phyloP scores from a whole-genome alignment of 2,113 vertebrate species.

The Ariopsis seemanni region DNA sequence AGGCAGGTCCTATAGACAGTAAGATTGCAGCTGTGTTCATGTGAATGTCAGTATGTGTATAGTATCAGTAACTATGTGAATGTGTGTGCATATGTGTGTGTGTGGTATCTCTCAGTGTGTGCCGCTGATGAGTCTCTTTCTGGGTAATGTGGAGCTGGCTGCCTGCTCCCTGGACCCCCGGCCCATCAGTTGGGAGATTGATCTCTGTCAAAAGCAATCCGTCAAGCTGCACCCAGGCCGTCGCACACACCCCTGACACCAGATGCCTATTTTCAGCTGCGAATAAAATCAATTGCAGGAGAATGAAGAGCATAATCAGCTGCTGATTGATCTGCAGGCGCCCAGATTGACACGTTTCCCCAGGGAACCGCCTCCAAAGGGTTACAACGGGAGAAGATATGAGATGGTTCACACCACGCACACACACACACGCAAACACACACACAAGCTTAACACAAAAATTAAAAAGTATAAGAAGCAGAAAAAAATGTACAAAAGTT shows the following conservation, averaged over 20 bases:
- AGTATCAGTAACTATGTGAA: constrained; percentile 27
- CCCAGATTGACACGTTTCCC: constrained; percentile 64
- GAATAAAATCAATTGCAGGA: constrained; percentile 67
- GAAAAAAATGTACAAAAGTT: constrained; percentile 8
- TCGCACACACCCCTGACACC: constrained; percentile 54
- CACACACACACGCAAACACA: constrained; percentile 12
- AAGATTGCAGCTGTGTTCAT: background rate
- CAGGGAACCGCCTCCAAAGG: constrained; percentile 55
- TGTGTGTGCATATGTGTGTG: constrained; percentile 13
- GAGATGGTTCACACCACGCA: constrained; percentile 39
- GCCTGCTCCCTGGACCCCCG: constrained; percentile 55
- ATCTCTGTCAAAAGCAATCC: constrained; percentile 71
- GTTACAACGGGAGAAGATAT: constrained; percentile 53
- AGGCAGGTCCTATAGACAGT: background rate
- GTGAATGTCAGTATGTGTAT: constrained; percentile 13
- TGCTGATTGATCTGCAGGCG: constrained; percentile 64
- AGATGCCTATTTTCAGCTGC: constrained; percentile 66
- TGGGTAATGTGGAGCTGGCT: constrained; percentile 54
- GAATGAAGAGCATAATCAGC: constrained; percentile 67
- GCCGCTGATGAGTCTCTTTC: constrained; percentile 38
- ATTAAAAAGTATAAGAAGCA: background rate
- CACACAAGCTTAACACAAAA: constrained; percentile 11
- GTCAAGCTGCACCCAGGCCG: constrained; percentile 54
- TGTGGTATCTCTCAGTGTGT: constrained; percentile 31
- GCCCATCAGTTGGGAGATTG: constrained; percentile 68